A percentile compares a stretch with the other conserved stretches of the same genome.
Conservation (phyloP, 2,797 vertebrate species). For the Chaetophractus vellerosus region DNA sequence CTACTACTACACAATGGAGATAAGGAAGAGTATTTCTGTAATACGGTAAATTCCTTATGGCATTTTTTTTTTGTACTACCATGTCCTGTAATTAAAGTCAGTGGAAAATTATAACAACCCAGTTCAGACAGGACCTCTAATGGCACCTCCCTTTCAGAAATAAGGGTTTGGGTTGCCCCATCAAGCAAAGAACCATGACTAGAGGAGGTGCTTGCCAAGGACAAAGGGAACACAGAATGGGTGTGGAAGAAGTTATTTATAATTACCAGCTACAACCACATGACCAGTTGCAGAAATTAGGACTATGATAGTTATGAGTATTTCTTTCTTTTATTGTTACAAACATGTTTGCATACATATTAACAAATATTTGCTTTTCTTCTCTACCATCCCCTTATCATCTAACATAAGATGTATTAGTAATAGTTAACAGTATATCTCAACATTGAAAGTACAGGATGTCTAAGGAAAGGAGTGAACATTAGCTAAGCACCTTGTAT, state of each 20-base stretch:
- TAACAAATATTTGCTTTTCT: neutral
- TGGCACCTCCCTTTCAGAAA: neutral
- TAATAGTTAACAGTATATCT: neutral
- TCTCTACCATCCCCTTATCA: neutral
- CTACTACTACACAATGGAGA: neutral
- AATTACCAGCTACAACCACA: neutral
- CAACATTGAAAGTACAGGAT: neutral
- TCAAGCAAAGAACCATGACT: neutral
- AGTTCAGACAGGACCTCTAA: neutral
- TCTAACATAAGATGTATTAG: neutral
- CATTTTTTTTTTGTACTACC: neutral
- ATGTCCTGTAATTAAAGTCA: neutral
- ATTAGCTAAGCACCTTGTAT: neutral
- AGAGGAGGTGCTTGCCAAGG: neutral
- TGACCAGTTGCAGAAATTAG: neutral
- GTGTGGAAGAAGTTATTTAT: neutral
- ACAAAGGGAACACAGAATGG: neutral
- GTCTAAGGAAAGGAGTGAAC: neutral
- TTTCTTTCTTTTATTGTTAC: neutral
- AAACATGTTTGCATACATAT: neutral
- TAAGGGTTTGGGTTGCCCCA: neutral
- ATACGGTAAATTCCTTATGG: neutral
- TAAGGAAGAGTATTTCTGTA: neutral
- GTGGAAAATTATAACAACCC: neutral
- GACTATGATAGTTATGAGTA: neutral